Percentiles rank a stretch among this genome's conserved stretches.
Conservation (phyloP, 2,113 vertebrate species). For the Hemichromis elongatus region DNA sequence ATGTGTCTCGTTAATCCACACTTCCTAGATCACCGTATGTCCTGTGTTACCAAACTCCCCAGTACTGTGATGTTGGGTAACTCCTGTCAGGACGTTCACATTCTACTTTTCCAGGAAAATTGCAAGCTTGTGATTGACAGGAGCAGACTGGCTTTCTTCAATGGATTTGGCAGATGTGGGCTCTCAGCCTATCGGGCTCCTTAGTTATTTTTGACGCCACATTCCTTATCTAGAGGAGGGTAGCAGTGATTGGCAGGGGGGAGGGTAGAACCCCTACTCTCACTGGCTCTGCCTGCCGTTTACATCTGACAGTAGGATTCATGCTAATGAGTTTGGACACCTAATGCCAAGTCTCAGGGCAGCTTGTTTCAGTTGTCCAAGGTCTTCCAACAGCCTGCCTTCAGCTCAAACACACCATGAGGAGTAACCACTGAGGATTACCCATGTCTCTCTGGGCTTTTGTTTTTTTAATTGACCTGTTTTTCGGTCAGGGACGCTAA, state of each 20-base stretch:
- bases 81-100: constrained; percentile 32
- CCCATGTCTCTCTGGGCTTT: constrained; percentile 43
- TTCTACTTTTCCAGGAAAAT: constrained; percentile 76
- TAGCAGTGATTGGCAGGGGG: constrained; percentile 75
- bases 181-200: constrained; percentile 77
- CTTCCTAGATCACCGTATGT: not conserved
- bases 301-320: constrained; percentile 72
- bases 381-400: constrained; percentile 59
- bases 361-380: constrained; percentile 43
- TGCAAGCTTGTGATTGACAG: constrained; percentile 78
- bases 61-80: constrained; percentile 28
- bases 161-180: constrained; percentile 59
- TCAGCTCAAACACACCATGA: constrained; percentile 74
- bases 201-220: constrained; percentile 87
- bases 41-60: not conserved
- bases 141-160: constrained; percentile 64
- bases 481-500: constrained; percentile 65
- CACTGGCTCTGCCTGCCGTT: constrained; percentile 75
- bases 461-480: not conserved
- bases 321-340: constrained; percentile 76
- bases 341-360: constrained; percentile 52
- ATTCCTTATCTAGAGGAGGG: constrained; percentile 85
- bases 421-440: constrained; percentile 67
- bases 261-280: constrained; percentile 63
- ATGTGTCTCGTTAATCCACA: not conserved